These are phyloP conservation scores for Cottoperca gobio DNA, from an alignment of 2,797 vertebrate genomes.

Conservation along the genomic window DNA sequence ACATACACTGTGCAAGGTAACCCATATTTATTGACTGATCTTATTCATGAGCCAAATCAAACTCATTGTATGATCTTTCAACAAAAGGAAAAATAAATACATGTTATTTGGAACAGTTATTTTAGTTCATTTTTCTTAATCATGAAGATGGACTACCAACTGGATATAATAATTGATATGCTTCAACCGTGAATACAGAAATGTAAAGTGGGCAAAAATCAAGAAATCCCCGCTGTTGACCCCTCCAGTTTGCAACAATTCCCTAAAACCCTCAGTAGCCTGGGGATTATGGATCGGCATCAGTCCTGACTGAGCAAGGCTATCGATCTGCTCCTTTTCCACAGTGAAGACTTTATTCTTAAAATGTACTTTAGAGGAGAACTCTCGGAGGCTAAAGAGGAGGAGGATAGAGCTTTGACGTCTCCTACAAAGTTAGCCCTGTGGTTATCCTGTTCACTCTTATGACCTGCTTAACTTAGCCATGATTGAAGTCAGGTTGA, in stretches of 20 bases:
- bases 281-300: constrained; percentile 75
- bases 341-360: constrained; percentile 79
- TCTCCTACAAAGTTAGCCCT: constrained; percentile 79
- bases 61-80: neutral
- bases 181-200: constrained; percentile 7
- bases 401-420: constrained; percentile 74
- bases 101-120: neutral
- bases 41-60: constrained; percentile 2
- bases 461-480: constrained; percentile 80
- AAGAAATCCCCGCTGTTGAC: constrained; percentile 46
- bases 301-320: constrained; percentile 62
- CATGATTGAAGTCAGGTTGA: constrained; percentile 79
- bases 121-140: neutral
- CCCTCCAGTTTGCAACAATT: constrained; percentile 60
- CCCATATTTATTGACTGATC: neutral
- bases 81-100: neutral
- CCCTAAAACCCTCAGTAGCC: constrained; percentile 67
- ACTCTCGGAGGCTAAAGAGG: constrained; percentile 76
- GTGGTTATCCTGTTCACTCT: constrained; percentile 79
- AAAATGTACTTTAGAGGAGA: constrained; percentile 78
- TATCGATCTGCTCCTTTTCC: constrained; percentile 74
- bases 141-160: neutral
- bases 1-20: neutral
- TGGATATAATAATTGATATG: neutral
- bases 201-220: constrained; percentile 16